phyloP scores from a whole-genome alignment of 2,797 vertebrate genomes.

The Pangasius krempfi region DNA sequence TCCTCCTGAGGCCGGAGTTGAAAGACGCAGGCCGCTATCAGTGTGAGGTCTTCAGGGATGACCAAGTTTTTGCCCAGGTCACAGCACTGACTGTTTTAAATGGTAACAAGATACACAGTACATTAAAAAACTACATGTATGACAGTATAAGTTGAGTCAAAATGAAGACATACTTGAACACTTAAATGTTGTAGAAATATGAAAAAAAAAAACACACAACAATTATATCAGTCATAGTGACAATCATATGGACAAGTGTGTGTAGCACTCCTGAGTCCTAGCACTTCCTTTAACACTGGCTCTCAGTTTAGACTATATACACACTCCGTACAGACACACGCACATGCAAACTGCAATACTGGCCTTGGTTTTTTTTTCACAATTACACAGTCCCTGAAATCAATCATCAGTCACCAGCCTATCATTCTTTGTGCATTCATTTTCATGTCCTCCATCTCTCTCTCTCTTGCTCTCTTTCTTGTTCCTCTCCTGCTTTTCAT shows the following conservation, averaged over 20 bases:
- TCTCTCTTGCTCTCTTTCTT: constrained; percentile 11
- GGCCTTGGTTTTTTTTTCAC: constrained; percentile 66
- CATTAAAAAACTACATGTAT: background rate
- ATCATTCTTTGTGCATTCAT: constrained; percentile 67
- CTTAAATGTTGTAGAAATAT: background rate
- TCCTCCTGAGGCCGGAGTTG: constrained; percentile 63
- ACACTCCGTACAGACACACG: constrained; percentile 28
- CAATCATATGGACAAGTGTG: background rate
- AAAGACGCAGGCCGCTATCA: constrained; percentile 69
- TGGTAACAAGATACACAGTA: constrained; percentile 63
- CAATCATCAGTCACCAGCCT: constrained; percentile 72
- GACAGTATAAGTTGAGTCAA: background rate
- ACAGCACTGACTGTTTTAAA: constrained; percentile 71
- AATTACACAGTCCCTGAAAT: constrained; percentile 72
- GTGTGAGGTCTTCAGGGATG: constrained; percentile 71
- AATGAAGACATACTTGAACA: background rate
- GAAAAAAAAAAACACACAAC: background rate
- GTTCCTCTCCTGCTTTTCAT: constrained; percentile 21
- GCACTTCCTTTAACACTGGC: background rate
- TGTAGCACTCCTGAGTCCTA: background rate
- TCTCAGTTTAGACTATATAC: background rate
- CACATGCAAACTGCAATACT: constrained; percentile 44
- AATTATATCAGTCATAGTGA: background rate
- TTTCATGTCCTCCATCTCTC: constrained; percentile 55
- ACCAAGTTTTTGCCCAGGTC: constrained; percentile 58